Base-by-base conservation (phyloP, 2,888 invertebrate species). In the Tiliacea citrago region DNA sequence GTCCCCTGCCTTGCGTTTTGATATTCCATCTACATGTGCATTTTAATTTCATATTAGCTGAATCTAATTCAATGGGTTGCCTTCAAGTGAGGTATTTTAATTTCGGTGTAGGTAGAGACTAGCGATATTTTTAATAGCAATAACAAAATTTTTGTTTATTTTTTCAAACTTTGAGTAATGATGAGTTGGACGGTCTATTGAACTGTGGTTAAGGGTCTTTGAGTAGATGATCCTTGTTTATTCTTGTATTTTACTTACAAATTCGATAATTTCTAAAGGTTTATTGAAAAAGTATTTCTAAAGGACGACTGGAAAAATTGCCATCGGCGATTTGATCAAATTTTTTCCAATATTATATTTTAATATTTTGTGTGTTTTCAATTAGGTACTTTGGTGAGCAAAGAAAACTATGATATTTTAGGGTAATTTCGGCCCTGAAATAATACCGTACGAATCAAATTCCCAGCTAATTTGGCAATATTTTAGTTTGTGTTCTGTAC, bases 31-130 rank as follows among this genome's bases (percentile, higher is more conserved):
- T 67, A 57, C 47, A 62, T 42, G 55, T 67, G 61, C 39, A 72
- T 75, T 81, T 83, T 79, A 80, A 87, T 87, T 86, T 82, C 76
- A 84, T 82, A 84, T 62, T 81, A 82, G 61, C 53, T 77, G 80
- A 81, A 62, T 85, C 82, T 77, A 72, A 74, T 80, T 76, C 61
- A 69, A 70, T 69, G 60, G 72, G 69, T 51, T 67, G 29, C 53
- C 12, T 51, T 62, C 24, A 73, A n/a, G 73, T 61, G 53, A 16
- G 60, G 68, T 66, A 39, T 78, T 82, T 76, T 76, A 67, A 79
- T 84, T 77, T 70, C 18, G 16, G 35, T 16, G 24, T 10, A 39
- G 35, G 24, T 45, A 55, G 49, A 29, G 18, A 5, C 18, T 18
- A 10, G 13, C 0, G 51, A 24, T 74, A 66, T 60, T 65, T 70